Percentiles rank a stretch among this genome's conserved stretches.
Conservation (phyloP, 2,888 invertebrate genomes). For the Actias luna region DNA sequence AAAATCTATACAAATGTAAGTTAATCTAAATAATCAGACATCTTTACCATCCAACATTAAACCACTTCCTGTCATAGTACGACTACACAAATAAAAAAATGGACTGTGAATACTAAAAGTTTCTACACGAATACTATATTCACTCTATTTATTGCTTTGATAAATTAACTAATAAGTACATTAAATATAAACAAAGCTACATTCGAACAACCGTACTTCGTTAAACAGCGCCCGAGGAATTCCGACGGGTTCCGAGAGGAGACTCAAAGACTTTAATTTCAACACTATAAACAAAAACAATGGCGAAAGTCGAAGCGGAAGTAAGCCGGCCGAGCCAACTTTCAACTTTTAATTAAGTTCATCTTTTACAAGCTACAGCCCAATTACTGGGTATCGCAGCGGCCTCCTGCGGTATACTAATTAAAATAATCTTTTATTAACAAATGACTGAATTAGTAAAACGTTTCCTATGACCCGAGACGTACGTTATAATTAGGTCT, state of each 20-base stretch:
- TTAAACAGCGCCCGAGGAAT: not conserved
- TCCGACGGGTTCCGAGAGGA: no score
- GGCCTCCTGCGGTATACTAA: not conserved
- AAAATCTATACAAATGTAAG: no score
- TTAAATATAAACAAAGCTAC: not conserved
- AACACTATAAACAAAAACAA: slow-evolving; percentile 1
- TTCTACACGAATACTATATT: no score
- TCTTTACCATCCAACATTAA: no score
- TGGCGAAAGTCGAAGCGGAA: not conserved
- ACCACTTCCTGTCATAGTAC: no score
- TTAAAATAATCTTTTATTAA: not conserved
- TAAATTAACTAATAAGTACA: not conserved
- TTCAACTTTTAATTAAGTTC: slow-evolving; percentile 4
- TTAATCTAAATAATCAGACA: no score
- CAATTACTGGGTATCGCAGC: not conserved
- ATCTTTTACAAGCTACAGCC: not conserved
- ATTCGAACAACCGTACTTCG: not conserved
- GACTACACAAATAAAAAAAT: no score
- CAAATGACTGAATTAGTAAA: not conserved
- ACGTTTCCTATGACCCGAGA: not conserved
- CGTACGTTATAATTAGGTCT: no score
- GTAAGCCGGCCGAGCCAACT: not conserved
- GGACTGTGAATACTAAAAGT: no score
- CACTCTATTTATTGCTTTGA: not conserved
- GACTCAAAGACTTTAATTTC: not conserved